These are phyloP conservation scores for Drosophila parabipectinata DNA, from an alignment of 1,140 invertebrate genomes.

Conservation along the genomic window DNA sequence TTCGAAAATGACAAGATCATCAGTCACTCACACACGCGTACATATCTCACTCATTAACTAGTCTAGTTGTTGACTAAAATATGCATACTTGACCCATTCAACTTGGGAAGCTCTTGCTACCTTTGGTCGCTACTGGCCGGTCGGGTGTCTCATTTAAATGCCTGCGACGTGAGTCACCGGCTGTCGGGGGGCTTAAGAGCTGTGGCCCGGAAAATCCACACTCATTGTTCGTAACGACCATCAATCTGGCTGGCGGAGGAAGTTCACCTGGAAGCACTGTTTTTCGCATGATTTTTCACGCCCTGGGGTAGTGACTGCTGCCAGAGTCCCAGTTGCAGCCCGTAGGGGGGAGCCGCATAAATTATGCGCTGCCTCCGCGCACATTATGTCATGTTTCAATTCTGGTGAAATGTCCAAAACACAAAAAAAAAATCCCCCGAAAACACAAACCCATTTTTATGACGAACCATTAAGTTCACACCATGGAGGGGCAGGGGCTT, in stretches of 20 bases:
- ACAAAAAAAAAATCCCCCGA: slow-evolving; percentile 29
- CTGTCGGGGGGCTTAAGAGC: slow-evolving; percentile 34
- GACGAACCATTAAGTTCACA: slow-evolving; percentile 72
- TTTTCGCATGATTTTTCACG: slow-evolving; percentile 32
- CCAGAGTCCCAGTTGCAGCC: slow-evolving; percentile 25
- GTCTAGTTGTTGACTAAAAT: slow-evolving; percentile 8
- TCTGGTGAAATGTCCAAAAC: slow-evolving; percentile 54
- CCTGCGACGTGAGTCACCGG: slow-evolving; percentile 67
- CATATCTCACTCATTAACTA: not conserved
- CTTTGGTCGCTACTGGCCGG: not conserved
- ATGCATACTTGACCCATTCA: no score
- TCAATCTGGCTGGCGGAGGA: slow-evolving; percentile 7
- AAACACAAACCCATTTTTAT: slow-evolving; percentile 57
- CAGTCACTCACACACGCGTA: slow-evolving; percentile 27
- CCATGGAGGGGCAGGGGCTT: slow-evolving; percentile 20
- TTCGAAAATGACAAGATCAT: slow-evolving; percentile 17
- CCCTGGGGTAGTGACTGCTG: not conserved
- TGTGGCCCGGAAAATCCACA: slow-evolving; percentile 42
- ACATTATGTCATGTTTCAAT: slow-evolving; percentile 70
- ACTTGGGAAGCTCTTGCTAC: not conserved
- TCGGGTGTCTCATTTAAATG: slow-evolving; percentile 62
- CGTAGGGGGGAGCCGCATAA: slow-evolving; percentile 35
- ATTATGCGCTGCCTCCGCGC: slow-evolving; percentile 50
- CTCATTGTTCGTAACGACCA: slow-evolving; percentile 52
- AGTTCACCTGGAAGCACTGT: slow-evolving; percentile 27